Evolutionary conservation across 2,113 vertebrate species (phyloP).

Genomic region (Paradoxurus hermaphroditus): DNA sequence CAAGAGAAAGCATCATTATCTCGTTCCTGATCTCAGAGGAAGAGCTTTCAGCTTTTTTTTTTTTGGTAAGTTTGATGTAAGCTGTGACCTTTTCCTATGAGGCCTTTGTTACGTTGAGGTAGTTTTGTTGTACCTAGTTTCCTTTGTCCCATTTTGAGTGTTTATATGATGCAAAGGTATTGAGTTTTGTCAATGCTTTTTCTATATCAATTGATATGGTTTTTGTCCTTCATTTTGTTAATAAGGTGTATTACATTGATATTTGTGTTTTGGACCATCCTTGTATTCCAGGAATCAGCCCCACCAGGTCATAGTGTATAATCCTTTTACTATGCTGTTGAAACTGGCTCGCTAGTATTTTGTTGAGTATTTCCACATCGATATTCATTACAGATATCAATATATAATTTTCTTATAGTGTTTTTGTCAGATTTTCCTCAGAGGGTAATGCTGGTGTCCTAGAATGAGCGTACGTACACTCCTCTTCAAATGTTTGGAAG

Average conservation of each 20-base stretch:
- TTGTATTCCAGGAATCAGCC: neutral
- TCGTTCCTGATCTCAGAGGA: neutral
- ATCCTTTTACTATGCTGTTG: neutral
- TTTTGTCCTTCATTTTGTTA: neutral
- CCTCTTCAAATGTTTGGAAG: neutral
- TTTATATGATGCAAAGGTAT: neutral
- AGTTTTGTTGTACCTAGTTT: neutral
- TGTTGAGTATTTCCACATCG: neutral
- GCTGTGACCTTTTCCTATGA: accelerated
- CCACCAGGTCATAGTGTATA: no score
- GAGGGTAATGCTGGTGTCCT: neutral
- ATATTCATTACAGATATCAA: neutral
- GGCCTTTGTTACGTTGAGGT: neutral
- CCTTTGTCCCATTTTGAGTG: neutral
- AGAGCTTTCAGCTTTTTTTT: no score
- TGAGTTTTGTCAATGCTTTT: neutral
- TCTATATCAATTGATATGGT: accelerated
- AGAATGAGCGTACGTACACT: no score
- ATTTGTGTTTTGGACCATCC: neutral
- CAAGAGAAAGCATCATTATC: neutral
- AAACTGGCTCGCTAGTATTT: neutral
- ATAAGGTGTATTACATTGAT: accelerated
- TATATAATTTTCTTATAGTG: neutral
- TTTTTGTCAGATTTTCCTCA: neutral
- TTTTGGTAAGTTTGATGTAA: accelerated